These are phyloP conservation scores for Ochropleura leucogaster DNA, from an alignment of 2,888 invertebrate genomes.

Conservation along the genomic window DNA sequence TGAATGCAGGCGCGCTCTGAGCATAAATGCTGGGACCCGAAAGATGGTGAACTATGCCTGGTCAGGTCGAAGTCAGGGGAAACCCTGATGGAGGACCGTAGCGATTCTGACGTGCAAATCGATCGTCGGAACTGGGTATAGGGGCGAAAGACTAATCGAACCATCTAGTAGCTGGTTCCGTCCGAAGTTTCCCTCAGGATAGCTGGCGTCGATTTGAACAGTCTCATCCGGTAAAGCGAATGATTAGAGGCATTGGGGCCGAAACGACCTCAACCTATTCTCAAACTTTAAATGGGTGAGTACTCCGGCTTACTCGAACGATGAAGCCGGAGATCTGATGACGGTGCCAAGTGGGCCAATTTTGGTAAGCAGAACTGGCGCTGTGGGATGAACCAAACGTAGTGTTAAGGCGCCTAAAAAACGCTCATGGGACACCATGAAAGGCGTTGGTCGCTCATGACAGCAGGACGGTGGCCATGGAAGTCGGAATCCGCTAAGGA, in stretches of 20 bases:
- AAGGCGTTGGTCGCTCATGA: constrained; percentile 25
- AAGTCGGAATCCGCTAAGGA: constrained; percentile 93
- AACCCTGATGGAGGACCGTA: constrained; percentile 93
- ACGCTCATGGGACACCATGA: constrained; percentile 77
- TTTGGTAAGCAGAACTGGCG: constrained; percentile 95
- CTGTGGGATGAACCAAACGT: constrained; percentile 94
- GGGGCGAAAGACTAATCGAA: constrained; percentile 94
- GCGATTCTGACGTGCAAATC: constrained; percentile 95
- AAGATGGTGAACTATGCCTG: constrained; percentile 94
- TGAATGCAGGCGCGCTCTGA: constrained; percentile 89
- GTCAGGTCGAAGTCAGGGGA: constrained; percentile 93
- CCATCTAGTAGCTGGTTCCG: constrained; percentile 95
- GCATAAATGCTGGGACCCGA: constrained; percentile 93
- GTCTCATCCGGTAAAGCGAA: constrained; percentile 94
- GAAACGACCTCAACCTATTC: constrained; percentile 94
- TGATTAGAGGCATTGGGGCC: constrained; percentile 93
- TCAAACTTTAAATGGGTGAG: constrained; percentile 95
- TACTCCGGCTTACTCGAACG: constrained; percentile 91
- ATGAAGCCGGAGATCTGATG: constrained; percentile 89
- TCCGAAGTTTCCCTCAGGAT: constrained; percentile 94
- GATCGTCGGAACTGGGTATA: constrained; percentile 94
- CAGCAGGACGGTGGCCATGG: constrained; percentile 84
- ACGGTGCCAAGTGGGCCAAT: constrained; percentile 93
- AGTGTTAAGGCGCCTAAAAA: constrained; percentile 92
- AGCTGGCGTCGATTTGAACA: constrained; percentile 89